Evolutionary conservation across 1,140 invertebrate genomes (phyloP), one percentile per base, ranked within the genome.

Genomic region (Chlorops oryzae): DNA sequence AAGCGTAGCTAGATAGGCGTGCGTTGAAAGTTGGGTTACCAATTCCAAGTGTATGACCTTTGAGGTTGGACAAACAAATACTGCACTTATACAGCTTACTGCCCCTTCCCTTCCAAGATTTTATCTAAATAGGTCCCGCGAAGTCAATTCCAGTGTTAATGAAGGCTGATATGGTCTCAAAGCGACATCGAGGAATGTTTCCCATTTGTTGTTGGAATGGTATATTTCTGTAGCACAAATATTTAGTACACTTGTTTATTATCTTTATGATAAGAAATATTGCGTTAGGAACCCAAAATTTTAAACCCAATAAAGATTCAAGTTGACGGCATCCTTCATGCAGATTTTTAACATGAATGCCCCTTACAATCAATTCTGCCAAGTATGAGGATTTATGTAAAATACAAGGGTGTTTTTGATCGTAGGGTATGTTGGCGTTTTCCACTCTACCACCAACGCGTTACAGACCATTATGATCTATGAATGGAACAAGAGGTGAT

Each of bases 41-140:
- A 62, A 12, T 51, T 72, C 63, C 18, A 72, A 37, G 35, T 72
- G 69, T 4, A 64, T 44, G 13, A 62, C 65, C 40, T 51, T 54
- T 10, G 55, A 56, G 0, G 55, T 25, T 5, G 57, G 45, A 44
- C 64, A 72, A n/a, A n/a, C n/a, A n/a, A n/a, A n/a, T n/a, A n/a
- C n/a, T n/a, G n/a, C n/a, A n/a, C n/a, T 1, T 72, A 21, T n/a
- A 50, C 55, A 18, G 64, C 45, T 25, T 66, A 70, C 13, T 5
- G 18, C 15, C 15, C 18, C 15, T 7, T 15, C 37, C 37, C 15
- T 39, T 39, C 6, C 15, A 15, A 7, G 37, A 9, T 5, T 17
- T 7, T 13, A 39, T 17, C 6, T 9, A 6, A 39, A n/a, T n/a
- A n/a, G n/a, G n/a, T n/a, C n/a, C n/a, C n/a, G n/a, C n/a, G n/a